phyloP scores from a whole-genome alignment of 2,888 invertebrate species.

The Eudemis profundana region DNA sequence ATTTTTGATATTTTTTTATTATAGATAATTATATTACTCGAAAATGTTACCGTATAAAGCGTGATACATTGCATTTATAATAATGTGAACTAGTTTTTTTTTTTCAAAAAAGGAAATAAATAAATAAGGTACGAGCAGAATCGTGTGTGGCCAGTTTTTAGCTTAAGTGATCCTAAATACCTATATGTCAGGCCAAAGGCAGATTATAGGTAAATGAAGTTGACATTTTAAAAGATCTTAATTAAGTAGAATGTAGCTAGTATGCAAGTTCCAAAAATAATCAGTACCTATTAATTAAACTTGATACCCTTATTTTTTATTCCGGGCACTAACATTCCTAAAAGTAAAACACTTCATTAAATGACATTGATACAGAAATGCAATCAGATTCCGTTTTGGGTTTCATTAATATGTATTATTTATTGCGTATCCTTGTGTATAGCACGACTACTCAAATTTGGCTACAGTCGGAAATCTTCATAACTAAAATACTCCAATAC shows the following conservation, averaged over 20 bases:
- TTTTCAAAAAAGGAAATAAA: too few species aligned
- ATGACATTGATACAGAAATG: constrained; percentile 3
- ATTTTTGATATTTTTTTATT: too few species aligned
- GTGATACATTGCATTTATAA: too few species aligned
- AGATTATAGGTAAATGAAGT: background rate
- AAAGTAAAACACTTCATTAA: constrained; percentile 10
- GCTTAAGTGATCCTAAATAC: too few species aligned
- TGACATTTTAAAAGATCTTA: background rate
- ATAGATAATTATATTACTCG: too few species aligned
- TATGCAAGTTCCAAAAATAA: constrained; percentile 23
- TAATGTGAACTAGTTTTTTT: too few species aligned
- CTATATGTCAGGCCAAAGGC: too few species aligned
- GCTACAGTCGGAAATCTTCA: background rate
- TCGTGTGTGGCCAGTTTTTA: too few species aligned
- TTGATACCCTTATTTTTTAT: background rate
- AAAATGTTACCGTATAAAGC: too few species aligned
- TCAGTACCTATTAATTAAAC: constrained; percentile 7
- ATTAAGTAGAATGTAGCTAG: background rate
- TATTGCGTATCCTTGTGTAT: background rate
- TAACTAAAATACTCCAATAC: too few species aligned
- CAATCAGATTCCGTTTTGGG: constrained; percentile 4
- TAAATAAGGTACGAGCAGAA: too few species aligned
- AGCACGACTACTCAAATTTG: constrained; percentile 8
- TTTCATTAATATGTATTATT: constrained; percentile 11
- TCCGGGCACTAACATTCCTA: constrained; percentile 5